These are phyloP conservation scores for Thaleichthys pacificus DNA, from an alignment of 2,797 vertebrate species.

Conservation along the genomic window DNA sequence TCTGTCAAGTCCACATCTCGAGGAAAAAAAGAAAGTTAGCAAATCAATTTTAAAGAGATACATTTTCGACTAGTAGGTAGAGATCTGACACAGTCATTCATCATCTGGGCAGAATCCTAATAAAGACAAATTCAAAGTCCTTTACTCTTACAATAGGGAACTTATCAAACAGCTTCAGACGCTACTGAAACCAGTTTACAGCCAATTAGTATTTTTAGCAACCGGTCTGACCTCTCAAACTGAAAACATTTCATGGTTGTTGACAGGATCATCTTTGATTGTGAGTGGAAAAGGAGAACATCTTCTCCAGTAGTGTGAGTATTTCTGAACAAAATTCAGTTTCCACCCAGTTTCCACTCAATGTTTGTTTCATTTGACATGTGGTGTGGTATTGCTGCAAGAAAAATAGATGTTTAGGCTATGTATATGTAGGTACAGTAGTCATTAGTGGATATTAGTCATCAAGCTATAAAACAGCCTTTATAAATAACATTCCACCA, in stretches of 20 bases:
- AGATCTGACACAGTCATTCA: slow-evolving; percentile 73
- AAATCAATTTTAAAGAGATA: slow-evolving; percentile 82
- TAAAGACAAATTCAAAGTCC: slow-evolving; percentile 78
- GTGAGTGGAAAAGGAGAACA: not conserved
- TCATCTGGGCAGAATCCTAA: slow-evolving; percentile 81
- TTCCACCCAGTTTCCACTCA: too few species aligned
- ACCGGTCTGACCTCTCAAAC: not conserved
- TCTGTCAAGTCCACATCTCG: slow-evolving; percentile 51
- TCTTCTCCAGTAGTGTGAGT: too few species aligned
- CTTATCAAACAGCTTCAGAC: slow-evolving; percentile 66
- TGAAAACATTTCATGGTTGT: not conserved
- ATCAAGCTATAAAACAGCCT: not conserved
- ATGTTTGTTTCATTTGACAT: not conserved
- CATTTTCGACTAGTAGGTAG: slow-evolving; percentile 77
- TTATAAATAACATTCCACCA: not conserved
- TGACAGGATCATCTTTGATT: slow-evolving; percentile 6
- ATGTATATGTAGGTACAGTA: not conserved
- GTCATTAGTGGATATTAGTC: not conserved
- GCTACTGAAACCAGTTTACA: slow-evolving; percentile 36
- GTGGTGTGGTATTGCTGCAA: not conserved
- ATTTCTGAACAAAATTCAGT: too few species aligned
- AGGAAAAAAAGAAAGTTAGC: slow-evolving; percentile 63
- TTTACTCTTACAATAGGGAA: slow-evolving; percentile 59
- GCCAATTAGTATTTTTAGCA: slow-evolving; percentile 62
- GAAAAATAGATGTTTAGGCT: not conserved